These are phyloP conservation scores for Andrena dorsata DNA, from an alignment of 2,888 invertebrate species.

Conservation along the genomic window DNA sequence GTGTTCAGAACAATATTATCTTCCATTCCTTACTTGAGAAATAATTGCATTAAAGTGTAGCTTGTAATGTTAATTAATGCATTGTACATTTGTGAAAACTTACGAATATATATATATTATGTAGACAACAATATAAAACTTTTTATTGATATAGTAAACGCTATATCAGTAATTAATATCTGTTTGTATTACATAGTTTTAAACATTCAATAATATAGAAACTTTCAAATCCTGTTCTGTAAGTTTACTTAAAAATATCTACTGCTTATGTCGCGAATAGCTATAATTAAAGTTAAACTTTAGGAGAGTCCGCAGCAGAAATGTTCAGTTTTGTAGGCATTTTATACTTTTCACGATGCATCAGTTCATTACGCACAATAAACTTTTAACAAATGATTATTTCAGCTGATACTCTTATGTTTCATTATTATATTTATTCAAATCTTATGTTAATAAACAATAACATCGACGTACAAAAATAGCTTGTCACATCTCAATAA, in stretches of 20 bases:
- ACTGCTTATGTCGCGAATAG: background rate
- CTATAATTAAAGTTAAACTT: background rate
- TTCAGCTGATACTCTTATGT: constrained; percentile 1
- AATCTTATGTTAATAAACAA: constrained; percentile 22
- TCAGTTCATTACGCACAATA: background rate
- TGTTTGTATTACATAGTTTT: constrained; percentile 29
- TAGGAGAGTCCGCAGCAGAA: background rate
- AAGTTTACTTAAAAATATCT: constrained; percentile 20
- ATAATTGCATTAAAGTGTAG: constrained; percentile 50
- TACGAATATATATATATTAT: constrained; percentile 59
- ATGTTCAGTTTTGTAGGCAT: background rate
- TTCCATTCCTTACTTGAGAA: constrained; percentile 47
- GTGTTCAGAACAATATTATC: constrained; percentile 50
- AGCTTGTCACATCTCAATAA: background rate
- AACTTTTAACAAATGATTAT: background rate
- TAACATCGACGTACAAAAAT: constrained; percentile 24
- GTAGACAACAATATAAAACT: constrained; percentile 42
- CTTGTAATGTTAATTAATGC: constrained; percentile 55
- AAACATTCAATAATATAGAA: constrained; percentile 31
- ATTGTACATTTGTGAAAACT: constrained; percentile 61
- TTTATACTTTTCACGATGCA: background rate
- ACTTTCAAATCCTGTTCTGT: constrained; percentile 6
- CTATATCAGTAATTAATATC: constrained; percentile 33
- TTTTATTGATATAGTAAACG: constrained; percentile 37
- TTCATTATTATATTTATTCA: constrained; percentile 19